Evolutionary conservation across 2,888 invertebrate genomes (phyloP), one percentile per base, ranked within the genome.

Genomic region (Pristionchus arcanus): DNA sequence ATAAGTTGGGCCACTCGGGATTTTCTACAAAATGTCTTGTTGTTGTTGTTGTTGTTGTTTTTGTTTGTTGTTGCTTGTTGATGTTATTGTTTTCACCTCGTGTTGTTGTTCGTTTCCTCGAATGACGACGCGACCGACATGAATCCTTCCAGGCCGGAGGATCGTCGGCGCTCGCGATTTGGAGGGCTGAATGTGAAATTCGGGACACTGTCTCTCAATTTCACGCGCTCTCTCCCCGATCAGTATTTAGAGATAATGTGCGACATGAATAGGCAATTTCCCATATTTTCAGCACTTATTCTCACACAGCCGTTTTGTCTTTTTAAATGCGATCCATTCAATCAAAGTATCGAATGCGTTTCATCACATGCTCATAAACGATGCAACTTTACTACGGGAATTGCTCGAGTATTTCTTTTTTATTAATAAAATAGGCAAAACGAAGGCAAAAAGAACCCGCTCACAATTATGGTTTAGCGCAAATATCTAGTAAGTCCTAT

Each of bases 141-240:
- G 87, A 88, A 88, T 7, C 87, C 87, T 11, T 88, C 87, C 15
- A 88, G n/a, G 25, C 87, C 87, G 25, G 87, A 88, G 3, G 87
- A 88, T 16, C 87, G 71, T 9, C 87, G 87, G 16, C 87, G 74
- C 5, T 74, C 87, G 55, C 31, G 53, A 83, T 21, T 42, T 25
- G 25, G 90, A 28, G 68, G 68, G 49, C 63, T 90, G 49, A 19
- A 63, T 16, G 25, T n/a, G n/a, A n/a, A n/a, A n/a, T n/a, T n/a
- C n/a, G n/a, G n/a, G n/a, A n/a, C n/a, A n/a, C n/a, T n/a, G n/a
- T n/a, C n/a, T n/a, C n/a, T n/a, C n/a, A n/a, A n/a, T n/a, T n/a
- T n/a, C n/a, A n/a, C n/a, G n/a, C n/a, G n/a, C n/a, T n/a, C n/a
- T n/a, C n/a, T n/a, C n/a, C n/a, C n/a, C n/a, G n/a, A n/a, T n/a